Base-by-base conservation (phyloP, 1,140 invertebrate genomes). In the Aphis gossypii region DNA sequence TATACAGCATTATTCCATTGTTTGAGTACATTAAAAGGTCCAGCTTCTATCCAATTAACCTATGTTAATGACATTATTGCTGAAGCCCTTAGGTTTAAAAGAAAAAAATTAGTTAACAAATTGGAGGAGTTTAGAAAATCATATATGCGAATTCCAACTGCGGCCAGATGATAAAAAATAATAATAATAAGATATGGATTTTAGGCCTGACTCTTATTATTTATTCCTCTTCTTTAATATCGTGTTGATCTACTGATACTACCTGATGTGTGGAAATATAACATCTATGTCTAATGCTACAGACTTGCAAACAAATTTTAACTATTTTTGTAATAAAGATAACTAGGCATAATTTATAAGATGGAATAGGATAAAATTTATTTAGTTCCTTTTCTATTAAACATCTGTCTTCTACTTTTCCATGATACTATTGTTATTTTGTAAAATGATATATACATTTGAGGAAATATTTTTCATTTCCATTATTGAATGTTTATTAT, bases 71-170 rank as follows among this genome's bases (percentile, higher is more conserved):
- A 97, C 94, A 96, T 98, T 92, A 97, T 98, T 87, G 96, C 96
- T 93, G 98, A 98, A 95, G 97, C 97, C 21, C 95, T 97, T 93
- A 96, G 98, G 89, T 98, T 98, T 95, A 98, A 98, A 95, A 96
- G 98, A 89, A 96, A 97, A 94, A 96, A 96, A 94, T 96, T 98
- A 94, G 97, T 97, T 83, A 96, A 95, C 94, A 94, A 96, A 48
- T 95, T 96, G 88, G 96, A 96, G 94, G 95, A 96, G 56, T 96
- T 96, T 95, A 93, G 92, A 93, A 93, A 93, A 84, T 54, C 92
- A 38, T 93, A 93, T 84, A 93, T 93, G 76, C 82, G 82, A 93
- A 93, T 93, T 51, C 82, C 68, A 93, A 20, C 92, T 93, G 82
- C 92, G 0, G 92, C 92, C 92, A 93, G 68, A 84, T 93, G 82